Evolutionary conservation across 2,888 invertebrate species (phyloP), one percentile per base, ranked within the genome.

Genomic region (Junonia oenone): DNA sequence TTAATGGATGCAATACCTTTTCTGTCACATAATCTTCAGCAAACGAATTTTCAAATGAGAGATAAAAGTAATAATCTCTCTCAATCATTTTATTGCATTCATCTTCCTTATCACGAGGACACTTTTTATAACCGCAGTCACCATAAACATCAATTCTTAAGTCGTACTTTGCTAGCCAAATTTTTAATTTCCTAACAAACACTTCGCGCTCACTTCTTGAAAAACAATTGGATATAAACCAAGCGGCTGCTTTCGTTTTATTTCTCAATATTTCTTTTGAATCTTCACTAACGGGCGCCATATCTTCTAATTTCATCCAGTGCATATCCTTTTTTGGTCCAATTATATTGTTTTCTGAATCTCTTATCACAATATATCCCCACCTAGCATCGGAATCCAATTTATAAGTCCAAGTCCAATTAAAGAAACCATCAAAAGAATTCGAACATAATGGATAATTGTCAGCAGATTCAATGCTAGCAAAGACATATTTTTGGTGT

Each of bases 1-100:
- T 64, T 31, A 85, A 66, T 1, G 74, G 73, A 31, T 69, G 59
- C 15, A 83, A 58, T 51, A 85, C 47, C 59, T 84, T 84, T 60
- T 85, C 85, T 2, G 85, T 83, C 15, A 69, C 73, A 47, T 82
- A 83, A 60, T 83, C 82, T 55, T 80, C 75, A 60, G 73, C 72
- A 22, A 81, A 72, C 2, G 81, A 69, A 61, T 83, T 84, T 65
- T 84, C 84, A 55, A 83, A 81, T 13, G 83, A 71, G 40, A 83
- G 69, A 68, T 84, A 83, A 65, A 83, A 83, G 53, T 76, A 82
- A 60, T 78, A 78, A 46, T 77, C 63, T 0, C 54, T 63, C 33
- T 69, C 63, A 48, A 84, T 59, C 48, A 75, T 66, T 37, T 68
- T 63, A 49, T 73, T 58, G 55, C 83, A 83, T 1, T 68, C 53